Evolutionary conservation across 2,888 invertebrate species (phyloP).

Genomic region (Escarpia spicata): DNA sequence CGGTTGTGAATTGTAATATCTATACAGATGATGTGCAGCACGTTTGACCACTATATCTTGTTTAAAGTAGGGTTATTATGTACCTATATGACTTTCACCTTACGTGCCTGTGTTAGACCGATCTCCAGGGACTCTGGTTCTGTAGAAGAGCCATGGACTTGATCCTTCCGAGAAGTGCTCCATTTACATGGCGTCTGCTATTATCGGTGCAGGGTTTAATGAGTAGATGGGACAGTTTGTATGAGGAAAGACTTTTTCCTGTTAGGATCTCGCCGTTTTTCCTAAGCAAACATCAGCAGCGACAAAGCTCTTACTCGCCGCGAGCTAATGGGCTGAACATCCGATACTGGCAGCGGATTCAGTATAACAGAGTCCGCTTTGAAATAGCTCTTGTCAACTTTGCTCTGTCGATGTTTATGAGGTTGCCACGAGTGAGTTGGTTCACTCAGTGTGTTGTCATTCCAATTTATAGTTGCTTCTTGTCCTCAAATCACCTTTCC

Average conservation of each 20-base stretch:
- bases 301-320: neutral
- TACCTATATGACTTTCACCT: neutral
- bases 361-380: neutral
- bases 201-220: neutral
- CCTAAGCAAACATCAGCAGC: slow-evolving; percentile 16
- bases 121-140: neutral
- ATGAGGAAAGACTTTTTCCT: neutral
- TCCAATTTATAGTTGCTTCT: neutral
- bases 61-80: neutral
- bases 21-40: neutral
- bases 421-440: neutral
- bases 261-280: neutral
- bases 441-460: slow-evolving; percentile 3
- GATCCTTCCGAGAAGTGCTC: neutral
- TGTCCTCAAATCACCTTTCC: neutral
- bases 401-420: slow-evolving; percentile 8
- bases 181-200: neutral
- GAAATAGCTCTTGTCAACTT: slow-evolving; percentile 5
- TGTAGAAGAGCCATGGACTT: neutral
- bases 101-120: neutral
- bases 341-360: neutral
- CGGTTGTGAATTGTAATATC: neutral
- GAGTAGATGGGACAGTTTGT: neutral
- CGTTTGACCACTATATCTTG: slow-evolving; percentile 5
- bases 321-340: neutral